Percentiles rank a stretch among this genome's conserved stretches.
Evolutionary conservation across 2,113 vertebrate species (phyloP).

Genomic region (Casuarius casuarius): DNA sequence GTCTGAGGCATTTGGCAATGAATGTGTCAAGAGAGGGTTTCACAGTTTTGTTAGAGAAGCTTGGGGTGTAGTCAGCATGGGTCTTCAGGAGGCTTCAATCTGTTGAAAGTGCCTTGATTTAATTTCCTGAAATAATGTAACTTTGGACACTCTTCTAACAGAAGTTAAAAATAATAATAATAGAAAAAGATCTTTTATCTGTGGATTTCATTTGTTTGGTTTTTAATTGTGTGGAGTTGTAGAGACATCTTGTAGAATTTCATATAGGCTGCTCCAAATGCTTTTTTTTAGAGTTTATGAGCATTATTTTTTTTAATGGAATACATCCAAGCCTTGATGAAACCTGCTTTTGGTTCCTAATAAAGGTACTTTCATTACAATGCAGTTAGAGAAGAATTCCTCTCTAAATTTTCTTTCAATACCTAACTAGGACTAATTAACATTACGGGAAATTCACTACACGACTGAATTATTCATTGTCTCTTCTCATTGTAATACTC

Average conservation of each 20-base stretch:
- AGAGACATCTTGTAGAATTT: background rate
- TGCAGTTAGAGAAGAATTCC: background rate
- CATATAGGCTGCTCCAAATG: accelerated
- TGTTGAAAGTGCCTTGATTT: background rate
- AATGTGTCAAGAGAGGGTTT: background rate
- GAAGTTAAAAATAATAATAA: background rate
- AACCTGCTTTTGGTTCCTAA: background rate
- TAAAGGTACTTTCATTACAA: background rate
- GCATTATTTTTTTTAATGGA: background rate
- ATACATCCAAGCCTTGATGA: background rate
- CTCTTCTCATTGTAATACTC: background rate
- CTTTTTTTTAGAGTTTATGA: background rate
- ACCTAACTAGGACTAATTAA: conserved; percentile 28
- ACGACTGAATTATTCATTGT: background rate
- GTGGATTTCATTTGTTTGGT: background rate
- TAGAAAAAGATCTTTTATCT: background rate
- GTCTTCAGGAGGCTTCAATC: background rate
- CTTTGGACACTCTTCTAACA: accelerated
- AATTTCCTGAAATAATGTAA: background rate
- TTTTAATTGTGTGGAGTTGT: background rate
- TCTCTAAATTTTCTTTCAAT: conserved; percentile 18
- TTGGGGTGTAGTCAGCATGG: background rate
- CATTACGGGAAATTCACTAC: background rate
- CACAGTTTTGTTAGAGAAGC: background rate
- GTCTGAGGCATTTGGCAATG: background rate